phyloP scores from a whole-genome alignment of 2,113 vertebrate genomes.

The Aldabrachelys gigantea region DNA sequence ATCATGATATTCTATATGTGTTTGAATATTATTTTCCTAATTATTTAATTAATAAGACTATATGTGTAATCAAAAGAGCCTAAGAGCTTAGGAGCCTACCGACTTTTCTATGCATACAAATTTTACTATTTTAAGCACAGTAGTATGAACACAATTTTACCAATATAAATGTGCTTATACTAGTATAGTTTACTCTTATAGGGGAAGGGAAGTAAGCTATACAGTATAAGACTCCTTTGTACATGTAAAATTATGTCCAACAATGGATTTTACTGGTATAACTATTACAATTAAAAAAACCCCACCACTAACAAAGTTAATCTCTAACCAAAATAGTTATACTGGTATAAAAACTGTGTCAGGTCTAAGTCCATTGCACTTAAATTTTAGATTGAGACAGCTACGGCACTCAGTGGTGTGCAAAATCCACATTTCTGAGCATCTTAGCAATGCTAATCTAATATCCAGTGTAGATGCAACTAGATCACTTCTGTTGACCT shows the following conservation, averaged over 20 bases:
- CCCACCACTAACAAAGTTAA: not conserved
- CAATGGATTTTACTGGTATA: not conserved
- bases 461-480: not conserved
- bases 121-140: fast-evolving
- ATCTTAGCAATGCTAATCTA: not conserved
- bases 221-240: not conserved
- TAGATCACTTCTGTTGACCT: not conserved
- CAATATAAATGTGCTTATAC: not conserved
- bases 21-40: not conserved
- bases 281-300: not conserved
- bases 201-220: not conserved
- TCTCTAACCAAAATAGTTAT: not conserved
- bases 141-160: not conserved
- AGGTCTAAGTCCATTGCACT: fast-evolving
- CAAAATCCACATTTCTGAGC: not conserved
- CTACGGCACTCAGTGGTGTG: not conserved
- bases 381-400: not conserved
- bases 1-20: not conserved
- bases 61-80: not conserved
- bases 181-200: fast-evolving
- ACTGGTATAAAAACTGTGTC: not conserved
- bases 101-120: not conserved
- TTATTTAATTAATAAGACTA: not conserved
- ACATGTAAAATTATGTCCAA: not conserved
- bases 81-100: not conserved